Evolutionary conservation across 2,113 vertebrate species (phyloP).

Genomic region (Martes martes): DNA sequence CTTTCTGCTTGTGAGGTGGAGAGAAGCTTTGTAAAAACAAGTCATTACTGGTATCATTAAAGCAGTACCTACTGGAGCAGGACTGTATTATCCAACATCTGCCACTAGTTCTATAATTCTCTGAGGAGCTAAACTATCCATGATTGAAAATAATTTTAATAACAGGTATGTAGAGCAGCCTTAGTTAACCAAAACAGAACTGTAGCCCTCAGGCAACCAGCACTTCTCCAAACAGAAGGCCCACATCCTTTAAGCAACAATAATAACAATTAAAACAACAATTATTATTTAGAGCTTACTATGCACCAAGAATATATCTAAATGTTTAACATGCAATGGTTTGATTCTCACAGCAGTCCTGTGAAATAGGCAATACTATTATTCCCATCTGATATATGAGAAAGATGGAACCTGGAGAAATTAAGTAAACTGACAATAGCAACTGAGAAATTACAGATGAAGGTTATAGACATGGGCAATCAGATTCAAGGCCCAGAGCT

Average conservation of each 20-base stretch:
- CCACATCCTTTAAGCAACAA: not conserved
- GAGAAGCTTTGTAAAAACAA: conserved; percentile 21
- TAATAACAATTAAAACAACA: not conserved
- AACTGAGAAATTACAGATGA: not conserved
- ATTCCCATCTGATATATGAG: not conserved
- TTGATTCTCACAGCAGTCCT: not conserved
- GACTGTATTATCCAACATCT: not conserved
- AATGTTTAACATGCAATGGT: not conserved
- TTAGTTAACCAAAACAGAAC: not conserved
- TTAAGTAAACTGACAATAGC: not conserved
- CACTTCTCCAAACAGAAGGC: not conserved
- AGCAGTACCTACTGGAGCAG: not conserved
- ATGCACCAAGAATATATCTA: not conserved
- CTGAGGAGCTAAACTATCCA: not conserved
- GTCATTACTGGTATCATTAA: not conserved
- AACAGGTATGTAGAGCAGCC: not conserved
- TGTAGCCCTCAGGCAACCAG: not conserved
- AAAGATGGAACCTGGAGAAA: not conserved
- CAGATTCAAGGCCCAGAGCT: not conserved
- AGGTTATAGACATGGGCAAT: not conserved
- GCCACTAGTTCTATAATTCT: not conserved
- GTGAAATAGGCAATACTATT: not conserved
- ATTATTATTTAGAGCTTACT: not conserved
- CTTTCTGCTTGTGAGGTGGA: conserved; percentile 26
- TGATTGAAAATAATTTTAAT: conserved; percentile 11